Evolutionary conservation across 2,888 invertebrate genomes (phyloP), one percentile per base, ranked within the genome.

Genomic region (Fabriciana adippe): DNA sequence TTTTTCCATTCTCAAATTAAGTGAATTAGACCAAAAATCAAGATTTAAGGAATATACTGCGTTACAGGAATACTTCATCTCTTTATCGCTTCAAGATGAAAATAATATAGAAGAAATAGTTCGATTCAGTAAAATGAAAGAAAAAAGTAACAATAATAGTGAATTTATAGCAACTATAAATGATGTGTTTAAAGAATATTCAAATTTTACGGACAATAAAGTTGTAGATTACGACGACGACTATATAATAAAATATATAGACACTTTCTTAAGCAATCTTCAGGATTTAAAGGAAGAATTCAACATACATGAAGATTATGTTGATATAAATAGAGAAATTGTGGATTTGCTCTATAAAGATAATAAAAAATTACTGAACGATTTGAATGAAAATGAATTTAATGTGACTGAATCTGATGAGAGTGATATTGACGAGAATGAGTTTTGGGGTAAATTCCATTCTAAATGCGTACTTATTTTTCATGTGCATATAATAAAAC

Each of bases 371-470:
- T 15, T 35, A 18, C 16, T 16, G 15, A 51, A 41, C 26, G 18
- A 65, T 21, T 35, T 66, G 11, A 71, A 69, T 55, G 45, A 31
- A 18, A 67, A 71, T 15, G 55, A 64, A 41, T 15, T 53, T 51
- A 55, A 53, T 31, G 47, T 63, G 45, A 61, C 61, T 14, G 67
- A 67, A 47, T 53, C 62, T 64, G 56, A 68, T 15, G 66, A 68
- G 15, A 57, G 69, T 61, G 53, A 64, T 16, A 59, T 73, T 31
- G 67, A 74, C 51, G 79, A 81, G 41, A 78, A 72, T 70, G 86
- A 85, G 53, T 84, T 82, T 76, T 90, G 88, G 88, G 75, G 89
- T 89, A 74, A 83, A 48, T 26, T 65, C 2, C 50, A 35, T 13
- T 53, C 4, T 55, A 59, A 41, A 8, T 35, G 3, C n/a, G 14